A percentile compares a stretch with the other conserved stretches of the same genome.
Conservation (phyloP, 2,113 vertebrate genomes). For the Neopipo cinnamomea region DNA sequence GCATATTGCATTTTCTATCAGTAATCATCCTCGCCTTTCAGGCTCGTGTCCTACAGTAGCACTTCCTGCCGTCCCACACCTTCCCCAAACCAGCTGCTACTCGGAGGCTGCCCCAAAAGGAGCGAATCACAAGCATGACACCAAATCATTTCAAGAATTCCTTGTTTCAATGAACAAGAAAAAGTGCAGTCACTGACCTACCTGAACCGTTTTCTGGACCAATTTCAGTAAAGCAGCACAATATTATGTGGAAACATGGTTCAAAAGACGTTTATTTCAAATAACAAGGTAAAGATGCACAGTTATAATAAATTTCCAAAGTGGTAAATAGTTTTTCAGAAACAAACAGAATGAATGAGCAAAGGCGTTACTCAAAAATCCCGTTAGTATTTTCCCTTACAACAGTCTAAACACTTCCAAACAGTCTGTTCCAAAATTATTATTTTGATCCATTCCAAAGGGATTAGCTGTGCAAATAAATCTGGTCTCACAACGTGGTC, state of each 20-base stretch:
- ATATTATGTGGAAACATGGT: background rate
- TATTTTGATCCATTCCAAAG: background rate
- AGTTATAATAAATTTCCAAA: background rate
- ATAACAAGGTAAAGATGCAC: background rate
- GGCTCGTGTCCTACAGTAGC: background rate
- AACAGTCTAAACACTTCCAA: background rate
- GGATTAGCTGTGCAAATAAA: background rate
- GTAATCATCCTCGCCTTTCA: background rate
- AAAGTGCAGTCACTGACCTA: background rate
- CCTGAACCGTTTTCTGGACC: background rate
- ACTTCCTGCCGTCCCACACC: background rate
- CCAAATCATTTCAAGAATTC: background rate
- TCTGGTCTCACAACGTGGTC: background rate
- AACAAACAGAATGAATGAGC: background rate
- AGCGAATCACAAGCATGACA: background rate
- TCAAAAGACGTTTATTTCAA: background rate
- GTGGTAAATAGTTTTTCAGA: background rate
- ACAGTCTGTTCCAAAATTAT: background rate
- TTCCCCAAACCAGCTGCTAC: background rate
- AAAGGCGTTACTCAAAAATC: background rate
- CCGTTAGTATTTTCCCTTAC: background rate
- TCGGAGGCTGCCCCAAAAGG: background rate
- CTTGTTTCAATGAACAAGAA: background rate
- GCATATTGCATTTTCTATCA: background rate
- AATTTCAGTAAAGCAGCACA: background rate